Percentiles rank a stretch among this genome's conserved stretches.
phyloP scores from a whole-genome alignment of 2,888 invertebrate species.

The Philonicus albiceps region DNA sequence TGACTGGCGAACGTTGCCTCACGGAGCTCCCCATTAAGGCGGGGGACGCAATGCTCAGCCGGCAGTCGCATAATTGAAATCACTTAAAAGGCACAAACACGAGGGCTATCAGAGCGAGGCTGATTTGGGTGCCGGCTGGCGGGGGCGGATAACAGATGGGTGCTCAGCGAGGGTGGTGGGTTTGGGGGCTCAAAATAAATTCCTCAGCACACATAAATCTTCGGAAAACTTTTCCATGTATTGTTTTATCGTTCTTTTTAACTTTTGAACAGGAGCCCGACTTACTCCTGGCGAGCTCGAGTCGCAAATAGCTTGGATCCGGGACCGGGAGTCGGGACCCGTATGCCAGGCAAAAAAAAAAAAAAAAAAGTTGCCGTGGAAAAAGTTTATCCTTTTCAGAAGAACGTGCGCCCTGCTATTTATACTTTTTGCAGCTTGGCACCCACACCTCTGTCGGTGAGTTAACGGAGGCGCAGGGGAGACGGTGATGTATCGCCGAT shows the following conservation, averaged over 20 bases:
- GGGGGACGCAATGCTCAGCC: not conserved
- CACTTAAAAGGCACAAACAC: slow-evolving; percentile 35
- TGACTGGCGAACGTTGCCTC: not conserved
- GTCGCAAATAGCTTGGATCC: not conserved
- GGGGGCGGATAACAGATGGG: slow-evolving; percentile 30
- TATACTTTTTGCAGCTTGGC: not conserved
- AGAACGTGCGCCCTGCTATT: slow-evolving; percentile 37
- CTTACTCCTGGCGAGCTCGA: not conserved
- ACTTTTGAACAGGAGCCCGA: slow-evolving; percentile 41
- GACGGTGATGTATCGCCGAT: slow-evolving; percentile 35
- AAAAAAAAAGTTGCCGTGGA: slow-evolving; percentile 30
- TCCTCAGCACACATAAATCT: slow-evolving; percentile 42
- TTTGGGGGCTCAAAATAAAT: slow-evolving; percentile 15
- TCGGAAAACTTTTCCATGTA: slow-evolving; percentile 36
- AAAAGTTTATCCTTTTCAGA: slow-evolving; percentile 43
- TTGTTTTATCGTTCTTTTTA: slow-evolving; percentile 45
- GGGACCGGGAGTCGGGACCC: not conserved
- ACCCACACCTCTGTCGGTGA: not conserved
- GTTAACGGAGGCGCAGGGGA: not conserved
- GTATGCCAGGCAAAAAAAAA: slow-evolving; percentile 1
- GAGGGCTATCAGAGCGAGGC: not conserved
- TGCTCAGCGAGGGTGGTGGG: not conserved
- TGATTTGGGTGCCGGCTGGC: not conserved
- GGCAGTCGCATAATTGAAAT: slow-evolving; percentile 39
- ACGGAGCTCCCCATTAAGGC: slow-evolving; percentile 4